Conservation (phyloP, 2,888 invertebrate species). For the Leptopterna dolabrata region DNA sequence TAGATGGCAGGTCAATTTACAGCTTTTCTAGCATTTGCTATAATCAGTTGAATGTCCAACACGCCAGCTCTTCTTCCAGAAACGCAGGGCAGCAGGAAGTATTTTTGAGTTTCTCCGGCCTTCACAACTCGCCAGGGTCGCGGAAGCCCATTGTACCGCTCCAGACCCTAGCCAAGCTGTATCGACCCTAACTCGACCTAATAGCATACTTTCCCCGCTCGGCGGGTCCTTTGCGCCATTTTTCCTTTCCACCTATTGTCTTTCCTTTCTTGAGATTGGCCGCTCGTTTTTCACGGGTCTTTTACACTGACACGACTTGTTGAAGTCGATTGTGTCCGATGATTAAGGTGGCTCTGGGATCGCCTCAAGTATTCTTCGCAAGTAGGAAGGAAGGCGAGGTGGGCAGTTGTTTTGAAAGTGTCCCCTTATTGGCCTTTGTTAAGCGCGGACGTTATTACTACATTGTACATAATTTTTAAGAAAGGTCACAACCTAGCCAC, state of each 20-base stretch:
- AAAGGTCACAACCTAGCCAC: neutral
- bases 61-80: too few relatives aligned
- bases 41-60: too few relatives aligned
- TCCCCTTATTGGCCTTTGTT: neutral
- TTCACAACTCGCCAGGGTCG: neutral
- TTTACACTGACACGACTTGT: neutral
- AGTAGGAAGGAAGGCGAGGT: neutral
- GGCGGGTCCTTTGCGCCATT: neutral
- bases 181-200: constrained; percentile 27
- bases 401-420: neutral
- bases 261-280: neutral
- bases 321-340: neutral
- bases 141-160: neutral
- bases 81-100: neutral
- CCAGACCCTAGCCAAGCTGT: constrained; percentile 8
- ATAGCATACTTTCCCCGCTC: constrained; percentile 4
- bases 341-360: neutral
- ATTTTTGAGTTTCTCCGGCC: neutral
- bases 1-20: too few relatives aligned
- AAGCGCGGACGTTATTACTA: neutral
- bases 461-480: neutral
- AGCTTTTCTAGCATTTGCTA: too few relatives aligned
- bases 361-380: neutral
- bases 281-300: neutral
- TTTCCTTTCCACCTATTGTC: neutral